These are phyloP conservation scores for Hofmannophila pseudospretella DNA, from an alignment of 2,888 invertebrate genomes.

Conservation along the genomic window DNA sequence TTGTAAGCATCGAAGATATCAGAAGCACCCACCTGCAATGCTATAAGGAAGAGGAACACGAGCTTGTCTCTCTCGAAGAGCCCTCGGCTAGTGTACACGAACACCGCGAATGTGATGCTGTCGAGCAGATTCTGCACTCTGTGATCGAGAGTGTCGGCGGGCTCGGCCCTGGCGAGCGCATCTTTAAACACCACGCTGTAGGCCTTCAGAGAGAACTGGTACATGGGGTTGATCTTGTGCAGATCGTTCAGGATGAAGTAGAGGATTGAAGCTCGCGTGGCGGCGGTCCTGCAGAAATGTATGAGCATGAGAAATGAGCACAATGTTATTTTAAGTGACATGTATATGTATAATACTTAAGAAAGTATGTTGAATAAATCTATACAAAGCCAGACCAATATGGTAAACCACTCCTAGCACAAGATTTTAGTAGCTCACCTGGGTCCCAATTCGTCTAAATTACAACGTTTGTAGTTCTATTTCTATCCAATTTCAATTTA, in stretches of 20 bases:
- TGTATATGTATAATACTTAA: too few relatives aligned
- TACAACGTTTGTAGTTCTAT: too few relatives aligned
- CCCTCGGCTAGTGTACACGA: constrained; percentile 92
- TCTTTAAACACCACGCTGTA: constrained; percentile 94
- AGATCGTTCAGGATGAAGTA: constrained; percentile 96
- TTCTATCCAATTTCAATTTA: too few relatives aligned
- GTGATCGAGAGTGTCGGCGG: constrained; percentile 82
- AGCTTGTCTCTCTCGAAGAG: constrained; percentile 95
- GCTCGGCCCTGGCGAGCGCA: constrained; percentile 84
- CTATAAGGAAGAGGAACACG: constrained; percentile 92
- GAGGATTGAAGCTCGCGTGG: constrained; percentile 90
- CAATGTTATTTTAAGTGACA: too few relatives aligned
- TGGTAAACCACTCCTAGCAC: too few relatives aligned
- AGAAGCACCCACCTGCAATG: constrained; percentile 83
- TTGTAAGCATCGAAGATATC: too few relatives aligned
- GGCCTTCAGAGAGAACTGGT: constrained; percentile 96
- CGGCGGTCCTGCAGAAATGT: constrained; percentile 79
- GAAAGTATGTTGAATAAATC: too few relatives aligned
- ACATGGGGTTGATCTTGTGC: constrained; percentile 94
- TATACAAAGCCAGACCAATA: too few relatives aligned
- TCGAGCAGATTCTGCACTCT: constrained; percentile 89
- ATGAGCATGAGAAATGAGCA: too few relatives aligned
- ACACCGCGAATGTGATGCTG: constrained; percentile 91
- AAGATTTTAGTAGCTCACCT: too few relatives aligned
- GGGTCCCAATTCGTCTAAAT: too few relatives aligned